A percentile compares a stretch with the other conserved stretches of the same genome.
Evolutionary conservation across 1,140 invertebrate species (phyloP).

Genomic region (Scylla paramamosain): DNA sequence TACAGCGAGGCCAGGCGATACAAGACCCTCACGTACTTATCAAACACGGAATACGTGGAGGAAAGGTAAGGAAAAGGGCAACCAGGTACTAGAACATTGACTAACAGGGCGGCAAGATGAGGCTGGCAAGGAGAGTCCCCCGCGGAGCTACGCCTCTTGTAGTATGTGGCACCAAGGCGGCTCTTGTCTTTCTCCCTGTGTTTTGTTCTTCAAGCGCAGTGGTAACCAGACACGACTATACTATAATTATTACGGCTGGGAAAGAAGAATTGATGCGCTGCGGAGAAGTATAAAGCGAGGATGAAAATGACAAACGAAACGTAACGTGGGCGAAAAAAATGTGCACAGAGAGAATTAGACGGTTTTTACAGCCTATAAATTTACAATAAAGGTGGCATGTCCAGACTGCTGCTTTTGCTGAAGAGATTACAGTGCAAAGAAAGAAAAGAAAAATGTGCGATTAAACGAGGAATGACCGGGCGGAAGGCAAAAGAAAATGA

Average conservation of each 20-base stretch:
- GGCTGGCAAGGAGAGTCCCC: not conserved
- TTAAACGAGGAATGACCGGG: not conserved
- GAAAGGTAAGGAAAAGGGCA: not conserved
- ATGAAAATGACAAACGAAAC: not conserved
- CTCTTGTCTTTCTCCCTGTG: not conserved
- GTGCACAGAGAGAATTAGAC: not conserved
- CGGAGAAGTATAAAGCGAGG: not conserved
- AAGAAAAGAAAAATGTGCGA: not conserved
- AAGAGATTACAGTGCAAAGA: not conserved
- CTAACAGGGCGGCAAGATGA: not conserved
- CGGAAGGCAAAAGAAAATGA: not conserved
- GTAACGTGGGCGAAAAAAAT: not conserved
- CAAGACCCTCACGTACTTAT: no score
- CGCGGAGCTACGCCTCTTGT: not conserved
- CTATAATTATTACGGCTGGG: not conserved
- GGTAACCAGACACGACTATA: not conserved
- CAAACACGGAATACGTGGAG: not conserved
- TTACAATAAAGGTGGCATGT: conserved; percentile 1
- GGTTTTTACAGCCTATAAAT: not conserved
- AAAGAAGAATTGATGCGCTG: not conserved
- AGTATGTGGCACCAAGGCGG: not conserved
- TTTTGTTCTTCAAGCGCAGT: not conserved
- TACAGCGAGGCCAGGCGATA: no score
- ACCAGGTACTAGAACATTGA: not conserved
- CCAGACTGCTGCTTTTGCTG: not conserved